Percentiles rank a stretch among this genome's conserved stretches.
phyloP scores from a whole-genome alignment of 1,140 invertebrate genomes.

The Drosophila yakuba region DNA sequence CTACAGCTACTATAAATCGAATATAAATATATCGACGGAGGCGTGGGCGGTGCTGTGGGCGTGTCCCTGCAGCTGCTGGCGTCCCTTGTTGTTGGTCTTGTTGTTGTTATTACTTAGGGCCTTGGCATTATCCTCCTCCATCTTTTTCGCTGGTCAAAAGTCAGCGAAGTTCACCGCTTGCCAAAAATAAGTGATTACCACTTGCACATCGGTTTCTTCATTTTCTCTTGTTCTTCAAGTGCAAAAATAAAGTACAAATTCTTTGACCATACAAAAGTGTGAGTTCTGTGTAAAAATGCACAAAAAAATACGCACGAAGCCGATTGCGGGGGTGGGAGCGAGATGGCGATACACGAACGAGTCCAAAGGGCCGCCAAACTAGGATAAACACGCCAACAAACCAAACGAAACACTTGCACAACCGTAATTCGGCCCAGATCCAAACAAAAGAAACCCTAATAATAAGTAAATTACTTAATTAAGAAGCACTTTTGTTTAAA shows the following conservation, averaged over 20 bases:
- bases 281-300: conserved; percentile 40
- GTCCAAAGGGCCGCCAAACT: background rate
- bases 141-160: conserved; percentile 44
- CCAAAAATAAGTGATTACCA: conserved; percentile 10
- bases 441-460: conserved; percentile 28
- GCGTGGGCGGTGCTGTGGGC: conserved; percentile 40
- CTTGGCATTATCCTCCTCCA: conserved; percentile 58
- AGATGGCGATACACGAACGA: conserved; percentile 18
- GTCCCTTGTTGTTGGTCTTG: conserved; percentile 45
- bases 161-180: conserved; percentile 20
- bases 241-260: conserved; percentile 36
- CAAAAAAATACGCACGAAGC: conserved; percentile 38
- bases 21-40: conserved; percentile 19
- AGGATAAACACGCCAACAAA: background rate
- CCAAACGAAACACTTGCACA: conserved; percentile 17
- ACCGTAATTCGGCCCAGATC: conserved; percentile 8
- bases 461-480: conserved; percentile 37
- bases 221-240: conserved; percentile 3
- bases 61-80: conserved; percentile 55
- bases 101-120: conserved; percentile 19
- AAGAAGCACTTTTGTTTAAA: conserved; percentile 67
- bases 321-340: conserved; percentile 32
- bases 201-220: conserved; percentile 23
- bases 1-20: conserved; percentile 66
- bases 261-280: conserved; percentile 9